Evolutionary conservation across 2,113 vertebrate species (phyloP), one percentile per base, ranked within the genome.

Genomic region (Heterotilapia buettikoferi): DNA sequence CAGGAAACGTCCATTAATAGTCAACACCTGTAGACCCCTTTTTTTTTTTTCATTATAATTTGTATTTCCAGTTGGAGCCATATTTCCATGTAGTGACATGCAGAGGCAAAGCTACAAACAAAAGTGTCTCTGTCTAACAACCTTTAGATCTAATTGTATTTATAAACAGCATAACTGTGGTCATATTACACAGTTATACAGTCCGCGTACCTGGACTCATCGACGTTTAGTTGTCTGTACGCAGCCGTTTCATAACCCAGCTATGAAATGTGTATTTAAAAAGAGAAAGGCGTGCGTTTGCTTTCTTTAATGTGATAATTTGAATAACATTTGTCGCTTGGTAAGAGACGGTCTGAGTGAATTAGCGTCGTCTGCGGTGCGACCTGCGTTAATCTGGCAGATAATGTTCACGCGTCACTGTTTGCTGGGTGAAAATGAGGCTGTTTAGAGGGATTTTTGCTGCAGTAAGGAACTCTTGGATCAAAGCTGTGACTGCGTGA

Each of bases 351-450:
- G 14, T 29, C 68, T 76, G 68, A 76, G 14, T 47, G 71, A 45
- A 47, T 12, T 14, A 0, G 21, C 1, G 6, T 0, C 6, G 9
- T 76, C 40, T 73, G 13, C 14, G 2, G n/a, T 2, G 38, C 8
- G 5, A 26, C 40, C 9, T 47, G 40, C 2, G 24, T 76, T 47
- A 40, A 16, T 16, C 10, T 18, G 10, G 6, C 24, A 3, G 21
- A 6, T 18, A 18, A 29, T 3, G 19, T 66, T 66, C 33, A 38
- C 6, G 6, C 2, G 3, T 19, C 68, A 1, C 18, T n/a, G 31
- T 66, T n/a, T 36, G 59, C 61, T 66, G 31, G 40, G 68, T 11
- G 40, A 26, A 76, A 76, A 29, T 29, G 14, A 71, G 38, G n/a
- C 66, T 26, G 5, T 71, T 43, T 71, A 43, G 7, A 76, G 24